Evolutionary conservation across 2,113 vertebrate species (phyloP).

Genomic region (Hyla sarda): DNA sequence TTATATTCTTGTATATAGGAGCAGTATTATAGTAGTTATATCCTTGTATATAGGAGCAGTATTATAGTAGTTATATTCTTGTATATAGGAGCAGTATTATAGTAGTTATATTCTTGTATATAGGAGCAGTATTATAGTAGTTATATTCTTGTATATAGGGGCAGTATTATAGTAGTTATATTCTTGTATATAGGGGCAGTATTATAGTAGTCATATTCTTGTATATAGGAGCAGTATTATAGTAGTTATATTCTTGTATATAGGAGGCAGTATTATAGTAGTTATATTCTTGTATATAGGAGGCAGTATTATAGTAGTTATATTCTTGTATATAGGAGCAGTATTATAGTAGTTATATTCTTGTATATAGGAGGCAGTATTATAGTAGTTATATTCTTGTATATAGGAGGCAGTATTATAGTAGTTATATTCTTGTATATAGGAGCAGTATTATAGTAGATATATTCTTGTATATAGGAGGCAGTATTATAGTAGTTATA

Average conservation of each 20-base stretch:
- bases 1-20: background rate
- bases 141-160: background rate
- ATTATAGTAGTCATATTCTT: too few species aligned
- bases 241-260: background rate
- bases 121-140: conserved; percentile 6
- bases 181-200: background rate
- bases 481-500: conserved; percentile 7
- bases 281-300: background rate
- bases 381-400: conserved; percentile 3
- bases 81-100: too few species aligned
- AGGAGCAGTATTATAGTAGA: conserved; percentile 3
- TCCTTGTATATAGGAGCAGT: background rate
- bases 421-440: background rate
- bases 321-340: background rate
- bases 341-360: conserved; percentile 5
- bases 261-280: background rate
- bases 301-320: conserved; percentile 5
- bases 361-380: background rate
- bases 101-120: background rate
- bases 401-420: conserved; percentile 4
- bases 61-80: too few species aligned
- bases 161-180: conserved; percentile 5
- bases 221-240: too few species aligned
- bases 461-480: background rate
- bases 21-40: conserved; percentile 14